A percentile compares a stretch with the other conserved stretches of the same genome.
These are phyloP conservation scores for Leptura quadrifasciata DNA, from an alignment of 2,888 invertebrate species.

Conservation along the genomic window DNA sequence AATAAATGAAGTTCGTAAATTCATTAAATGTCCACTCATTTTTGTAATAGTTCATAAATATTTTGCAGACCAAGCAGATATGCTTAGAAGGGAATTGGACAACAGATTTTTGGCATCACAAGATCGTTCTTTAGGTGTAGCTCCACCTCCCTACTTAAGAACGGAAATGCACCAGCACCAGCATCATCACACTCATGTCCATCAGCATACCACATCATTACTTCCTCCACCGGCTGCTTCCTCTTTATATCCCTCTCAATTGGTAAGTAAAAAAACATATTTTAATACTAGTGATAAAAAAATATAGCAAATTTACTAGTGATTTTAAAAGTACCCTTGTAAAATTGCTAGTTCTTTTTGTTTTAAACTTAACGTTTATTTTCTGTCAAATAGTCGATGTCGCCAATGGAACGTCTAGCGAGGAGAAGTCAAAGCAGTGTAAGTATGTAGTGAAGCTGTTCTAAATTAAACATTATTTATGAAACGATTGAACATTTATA, in stretches of 20 bases:
- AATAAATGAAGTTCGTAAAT: no score
- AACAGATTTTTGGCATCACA: conserved; percentile 92
- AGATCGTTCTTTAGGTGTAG: conserved; percentile 78
- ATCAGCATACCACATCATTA: conserved; percentile 87
- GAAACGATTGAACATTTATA: no score
- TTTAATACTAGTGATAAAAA: neutral
- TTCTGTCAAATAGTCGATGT: conserved; percentile 63
- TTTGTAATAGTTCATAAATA: conserved; percentile 44
- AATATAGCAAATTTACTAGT: conserved; percentile 42
- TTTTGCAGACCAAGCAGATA: conserved; percentile 84
- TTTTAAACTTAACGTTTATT: conserved; percentile 42
- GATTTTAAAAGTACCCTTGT: conserved; percentile 38
- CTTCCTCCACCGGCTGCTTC: conserved; percentile 77
- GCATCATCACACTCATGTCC: conserved; percentile 94
- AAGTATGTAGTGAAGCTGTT: conserved; percentile 57
- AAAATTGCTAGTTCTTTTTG: conserved; percentile 48
- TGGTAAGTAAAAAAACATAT: conserved; percentile 75
- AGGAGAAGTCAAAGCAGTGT: conserved; percentile 68
- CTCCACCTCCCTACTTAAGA: conserved; percentile 78
- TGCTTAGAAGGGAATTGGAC: conserved; percentile 92
- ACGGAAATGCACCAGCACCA: conserved; percentile 96
- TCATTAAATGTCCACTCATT: neutral
- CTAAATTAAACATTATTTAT: neutral
- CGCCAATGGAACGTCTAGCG: conserved; percentile 67
- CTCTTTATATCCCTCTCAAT: conserved; percentile 79